Evolutionary conservation across 30 jellyfish, hydroid and myxozoan species (phyloP).

Genomic region (Phacellophora camtschatica): DNA sequence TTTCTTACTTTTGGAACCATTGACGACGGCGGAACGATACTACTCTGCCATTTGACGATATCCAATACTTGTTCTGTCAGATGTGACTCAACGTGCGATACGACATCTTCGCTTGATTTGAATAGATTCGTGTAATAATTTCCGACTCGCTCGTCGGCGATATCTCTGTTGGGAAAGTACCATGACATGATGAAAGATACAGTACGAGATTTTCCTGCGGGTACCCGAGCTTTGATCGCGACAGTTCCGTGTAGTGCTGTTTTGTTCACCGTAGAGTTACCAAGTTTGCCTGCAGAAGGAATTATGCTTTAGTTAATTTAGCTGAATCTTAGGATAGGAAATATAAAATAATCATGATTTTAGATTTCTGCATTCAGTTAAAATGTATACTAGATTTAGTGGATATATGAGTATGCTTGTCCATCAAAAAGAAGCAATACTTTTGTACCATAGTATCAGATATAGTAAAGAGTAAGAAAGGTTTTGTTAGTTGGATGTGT

Average conservation of each 20-base stretch:
- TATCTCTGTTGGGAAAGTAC: conserved; percentile 90
- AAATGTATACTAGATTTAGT: too few relatives aligned
- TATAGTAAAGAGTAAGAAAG: too few relatives aligned
- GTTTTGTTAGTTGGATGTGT: too few relatives aligned
- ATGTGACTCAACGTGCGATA: conserved; percentile 61
- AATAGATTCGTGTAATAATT: conserved; percentile 80
- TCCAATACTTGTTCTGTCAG: conserved; percentile 51
- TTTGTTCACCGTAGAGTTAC: conserved; percentile 55
- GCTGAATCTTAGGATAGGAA: too few relatives aligned
- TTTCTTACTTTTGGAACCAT: conserved; percentile 2
- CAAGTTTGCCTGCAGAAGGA: conserved; percentile 80
- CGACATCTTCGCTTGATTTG: conserved; percentile 74
- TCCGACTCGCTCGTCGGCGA: conserved; percentile 98
- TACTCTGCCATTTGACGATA: conserved; percentile 66
- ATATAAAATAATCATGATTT: too few relatives aligned
- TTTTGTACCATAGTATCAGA: too few relatives aligned
- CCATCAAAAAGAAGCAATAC: too few relatives aligned
- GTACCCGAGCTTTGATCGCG: conserved; percentile 63
- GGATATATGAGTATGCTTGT: too few relatives aligned
- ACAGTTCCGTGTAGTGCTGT: conserved; percentile 97
- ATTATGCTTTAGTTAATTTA: too few relatives aligned
- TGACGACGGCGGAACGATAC: conserved; percentile 72
- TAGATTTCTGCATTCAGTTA: too few relatives aligned
- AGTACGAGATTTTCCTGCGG: conserved; percentile 81
- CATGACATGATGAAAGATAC: conserved; percentile 83